phyloP scores from a whole-genome alignment of 2,797 vertebrate genomes.

The Lates japonicus region DNA sequence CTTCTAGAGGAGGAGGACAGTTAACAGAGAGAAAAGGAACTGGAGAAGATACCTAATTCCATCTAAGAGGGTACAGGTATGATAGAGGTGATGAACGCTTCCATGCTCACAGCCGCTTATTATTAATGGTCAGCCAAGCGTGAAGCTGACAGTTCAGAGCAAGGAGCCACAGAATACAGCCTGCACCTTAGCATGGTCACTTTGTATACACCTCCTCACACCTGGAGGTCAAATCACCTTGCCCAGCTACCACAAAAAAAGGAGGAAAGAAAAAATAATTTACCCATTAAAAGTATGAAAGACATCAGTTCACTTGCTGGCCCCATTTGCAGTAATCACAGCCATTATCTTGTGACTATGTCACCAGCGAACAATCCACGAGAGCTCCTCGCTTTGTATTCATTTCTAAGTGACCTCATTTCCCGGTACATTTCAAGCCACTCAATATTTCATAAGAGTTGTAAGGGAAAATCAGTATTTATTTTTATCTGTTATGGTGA shows the following conservation, averaged over 20 bases:
- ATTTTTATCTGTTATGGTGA: constrained; percentile 44
- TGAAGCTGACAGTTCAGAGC: constrained; percentile 30
- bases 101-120: constrained; percentile 28
- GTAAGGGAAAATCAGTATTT: constrained; percentile 70
- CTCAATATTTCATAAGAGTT: constrained; percentile 72
- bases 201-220: background rate
- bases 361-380: constrained; percentile 26
- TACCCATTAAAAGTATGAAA: constrained; percentile 25
- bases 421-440: constrained; percentile 63
- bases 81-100: constrained; percentile 29
- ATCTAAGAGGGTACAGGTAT: constrained; percentile 15
- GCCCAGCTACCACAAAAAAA: background rate
- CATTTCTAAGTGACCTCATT: constrained; percentile 73
- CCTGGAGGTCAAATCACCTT: constrained; percentile 3
- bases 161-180: constrained; percentile 32
- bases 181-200: constrained; percentile 9
- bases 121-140: constrained; percentile 45
- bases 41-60: constrained; percentile 26
- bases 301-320: background rate
- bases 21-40: constrained; percentile 23
- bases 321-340: constrained; percentile 40
- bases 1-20: constrained; percentile 3
- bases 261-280: background rate
- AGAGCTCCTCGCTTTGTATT: constrained; percentile 56
- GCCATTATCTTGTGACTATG: constrained; percentile 46